Evolutionary conservation across 2,888 invertebrate species (phyloP).

Genomic region (Pycnomerus fuliginosus): DNA sequence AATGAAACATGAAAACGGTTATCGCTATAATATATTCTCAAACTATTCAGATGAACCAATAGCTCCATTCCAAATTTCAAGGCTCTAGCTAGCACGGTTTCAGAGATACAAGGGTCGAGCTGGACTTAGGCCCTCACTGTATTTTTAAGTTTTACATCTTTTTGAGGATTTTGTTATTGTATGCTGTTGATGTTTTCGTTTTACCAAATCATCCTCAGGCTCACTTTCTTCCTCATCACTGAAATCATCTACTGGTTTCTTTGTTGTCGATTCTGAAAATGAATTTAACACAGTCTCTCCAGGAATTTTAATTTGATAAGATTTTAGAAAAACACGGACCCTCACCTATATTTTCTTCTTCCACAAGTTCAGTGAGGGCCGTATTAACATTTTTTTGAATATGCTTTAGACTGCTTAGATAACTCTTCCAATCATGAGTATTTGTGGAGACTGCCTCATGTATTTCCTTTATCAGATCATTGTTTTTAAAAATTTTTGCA

Average conservation of each 20-base stretch:
- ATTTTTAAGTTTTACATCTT: background rate
- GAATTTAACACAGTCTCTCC: no score
- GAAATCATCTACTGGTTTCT: conserved; percentile 1
- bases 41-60: no score
- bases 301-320: conserved; percentile 2
- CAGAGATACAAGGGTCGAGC: no score
- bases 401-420: conserved; percentile 25
- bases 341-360: conserved; percentile 21
- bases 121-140: no score
- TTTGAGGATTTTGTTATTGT: background rate
- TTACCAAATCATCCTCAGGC: background rate
- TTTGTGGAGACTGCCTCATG: conserved; percentile 16
- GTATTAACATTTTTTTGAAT: conserved; percentile 31
- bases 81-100: no score
- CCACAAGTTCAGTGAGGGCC: conserved; percentile 32
- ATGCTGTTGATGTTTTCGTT: conserved; percentile 1
- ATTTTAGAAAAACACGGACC: conserved; percentile 9
- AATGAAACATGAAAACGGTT: no score
- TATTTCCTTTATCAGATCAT: conserved; percentile 23
- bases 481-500: conserved; percentile 25
- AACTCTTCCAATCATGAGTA: conserved; percentile 25
- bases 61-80: no score
- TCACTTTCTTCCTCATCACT: conserved; percentile 6
- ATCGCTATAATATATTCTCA: no score
- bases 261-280: no score